Evolutionary conservation across 2,113 vertebrate genomes (phyloP).

Genomic region (Rynchops niger): DNA sequence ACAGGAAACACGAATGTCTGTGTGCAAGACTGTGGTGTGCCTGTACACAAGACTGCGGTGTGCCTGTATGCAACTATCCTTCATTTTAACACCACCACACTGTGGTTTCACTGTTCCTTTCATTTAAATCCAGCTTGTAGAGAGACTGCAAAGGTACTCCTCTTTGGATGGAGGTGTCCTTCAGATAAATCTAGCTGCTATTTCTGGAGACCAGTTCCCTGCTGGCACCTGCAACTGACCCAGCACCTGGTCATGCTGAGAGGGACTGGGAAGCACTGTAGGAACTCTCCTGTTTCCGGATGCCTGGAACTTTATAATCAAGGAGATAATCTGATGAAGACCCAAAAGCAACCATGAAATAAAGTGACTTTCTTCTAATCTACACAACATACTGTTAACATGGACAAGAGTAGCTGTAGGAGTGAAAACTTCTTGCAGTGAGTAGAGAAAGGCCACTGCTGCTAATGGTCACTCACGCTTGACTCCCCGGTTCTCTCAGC

Average conservation of each 20-base stretch:
- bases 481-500: not conserved
- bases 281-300: not conserved
- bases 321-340: not conserved
- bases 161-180: not conserved
- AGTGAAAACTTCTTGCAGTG: not conserved
- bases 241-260: not conserved
- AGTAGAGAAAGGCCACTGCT: not conserved
- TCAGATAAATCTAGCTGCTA: not conserved
- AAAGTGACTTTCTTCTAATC: not conserved
- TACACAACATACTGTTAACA: not conserved
- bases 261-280: not conserved
- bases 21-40: not conserved
- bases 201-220: not conserved
- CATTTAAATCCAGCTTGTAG: not conserved
- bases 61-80: not conserved
- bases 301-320: not conserved
- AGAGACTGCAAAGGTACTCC: not conserved
- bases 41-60: not conserved
- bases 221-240: not conserved
- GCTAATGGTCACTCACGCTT: not conserved
- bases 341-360: not conserved
- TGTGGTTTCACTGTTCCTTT: not conserved
- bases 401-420: not conserved
- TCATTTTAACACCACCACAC: not conserved
- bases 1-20: not conserved